phyloP scores from a whole-genome alignment of 2,797 vertebrate genomes.

The Lacerta bilineata region DNA sequence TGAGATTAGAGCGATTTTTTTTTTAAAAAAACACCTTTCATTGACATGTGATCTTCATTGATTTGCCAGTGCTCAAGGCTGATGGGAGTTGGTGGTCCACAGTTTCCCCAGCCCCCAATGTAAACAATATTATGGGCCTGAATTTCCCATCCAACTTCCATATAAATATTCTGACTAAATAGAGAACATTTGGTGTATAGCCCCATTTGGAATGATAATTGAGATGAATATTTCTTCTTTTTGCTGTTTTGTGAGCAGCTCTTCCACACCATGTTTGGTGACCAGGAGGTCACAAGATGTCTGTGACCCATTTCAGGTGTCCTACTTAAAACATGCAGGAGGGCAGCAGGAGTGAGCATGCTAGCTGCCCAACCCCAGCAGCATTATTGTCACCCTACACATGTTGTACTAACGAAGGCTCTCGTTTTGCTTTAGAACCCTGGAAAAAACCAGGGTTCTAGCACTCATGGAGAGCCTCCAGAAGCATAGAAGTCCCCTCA shows the following conservation, averaged over 20 bases:
- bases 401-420: too few species aligned
- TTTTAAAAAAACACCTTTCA: neutral
- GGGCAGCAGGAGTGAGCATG: too few species aligned
- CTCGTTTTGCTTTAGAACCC: too few species aligned
- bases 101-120: too few species aligned
- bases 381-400: too few species aligned
- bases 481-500: too few species aligned
- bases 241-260: accelerated
- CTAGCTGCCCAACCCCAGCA: too few species aligned
- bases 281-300: neutral
- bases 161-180: constrained; percentile 1
- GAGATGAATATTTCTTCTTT: neutral
- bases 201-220: neutral
- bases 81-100: too few species aligned
- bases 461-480: too few species aligned
- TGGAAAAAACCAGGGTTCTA: too few species aligned
- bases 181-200: neutral
- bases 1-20: neutral
- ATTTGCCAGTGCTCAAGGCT: neutral
- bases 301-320: too few species aligned
- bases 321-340: neutral
- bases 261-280: neutral
- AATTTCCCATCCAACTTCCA: neutral
- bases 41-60: neutral
- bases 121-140: constrained; percentile 15